phyloP scores from a whole-genome alignment of 2,888 invertebrate species.

The Agriopis aurantiaria region DNA sequence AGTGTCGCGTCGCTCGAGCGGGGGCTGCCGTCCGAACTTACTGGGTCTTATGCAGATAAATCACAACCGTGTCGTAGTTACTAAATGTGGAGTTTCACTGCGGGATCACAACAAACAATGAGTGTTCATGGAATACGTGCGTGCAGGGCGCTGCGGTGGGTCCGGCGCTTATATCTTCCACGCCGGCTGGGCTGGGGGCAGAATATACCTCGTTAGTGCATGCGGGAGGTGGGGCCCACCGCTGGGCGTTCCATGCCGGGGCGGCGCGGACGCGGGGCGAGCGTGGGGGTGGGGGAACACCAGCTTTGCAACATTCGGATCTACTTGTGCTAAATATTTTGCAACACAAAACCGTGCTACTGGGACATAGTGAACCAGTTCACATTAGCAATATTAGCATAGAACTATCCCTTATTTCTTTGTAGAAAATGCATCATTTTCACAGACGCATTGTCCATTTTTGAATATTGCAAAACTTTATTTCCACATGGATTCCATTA shows the following conservation, averaged over 20 bases:
- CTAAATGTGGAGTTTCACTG: constrained; percentile 84
- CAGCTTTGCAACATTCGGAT: constrained; percentile 57
- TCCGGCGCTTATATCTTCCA: constrained; percentile 79
- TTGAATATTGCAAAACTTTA: constrained; percentile 72
- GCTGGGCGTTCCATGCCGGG: constrained; percentile 43
- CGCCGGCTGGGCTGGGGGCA: constrained; percentile 83
- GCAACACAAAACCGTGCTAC: not conserved
- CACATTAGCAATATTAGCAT: not conserved
- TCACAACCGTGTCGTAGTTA: constrained; percentile 83
- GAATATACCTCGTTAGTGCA: constrained; percentile 81
- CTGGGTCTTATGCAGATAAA: constrained; percentile 75
- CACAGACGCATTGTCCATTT: not conserved
- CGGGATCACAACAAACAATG: constrained; percentile 86
- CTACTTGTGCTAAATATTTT: constrained; percentile 1
- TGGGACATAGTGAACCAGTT: not conserved
- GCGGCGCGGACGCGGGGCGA: constrained; percentile 42
- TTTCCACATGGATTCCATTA: constrained; percentile 55
- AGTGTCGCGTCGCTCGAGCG: constrained; percentile 72
- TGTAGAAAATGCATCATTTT: not conserved
- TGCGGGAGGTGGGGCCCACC: constrained; percentile 71
- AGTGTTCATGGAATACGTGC: constrained; percentile 85
- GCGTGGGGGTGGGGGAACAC: constrained; percentile 22
- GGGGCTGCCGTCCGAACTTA: constrained; percentile 78
- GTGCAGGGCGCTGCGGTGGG: constrained; percentile 78
- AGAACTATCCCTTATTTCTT: not conserved